Conservation (phyloP, 2,113 vertebrate genomes). For the Ciconia stormi region DNA sequence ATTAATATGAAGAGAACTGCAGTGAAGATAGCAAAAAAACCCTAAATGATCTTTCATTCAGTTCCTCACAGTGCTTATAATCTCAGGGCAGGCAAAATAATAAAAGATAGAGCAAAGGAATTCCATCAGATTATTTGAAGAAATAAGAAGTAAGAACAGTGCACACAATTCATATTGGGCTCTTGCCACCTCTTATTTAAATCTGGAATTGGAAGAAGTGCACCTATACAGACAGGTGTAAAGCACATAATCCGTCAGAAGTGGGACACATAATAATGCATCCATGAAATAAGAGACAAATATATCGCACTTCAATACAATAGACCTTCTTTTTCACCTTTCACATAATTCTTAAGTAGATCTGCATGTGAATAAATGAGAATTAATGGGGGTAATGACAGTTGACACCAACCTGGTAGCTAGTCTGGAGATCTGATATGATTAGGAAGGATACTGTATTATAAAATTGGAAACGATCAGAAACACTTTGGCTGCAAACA, state of each 20-base stretch:
- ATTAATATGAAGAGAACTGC: not conserved
- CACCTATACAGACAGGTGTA: not conserved
- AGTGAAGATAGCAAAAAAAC: not conserved
- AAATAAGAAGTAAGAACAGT: not conserved
- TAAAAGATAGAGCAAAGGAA: slow-evolving; percentile 11
- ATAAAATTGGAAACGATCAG: slow-evolving; percentile 19
- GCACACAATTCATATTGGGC: slow-evolving; percentile 1
- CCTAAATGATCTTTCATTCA: not conserved
- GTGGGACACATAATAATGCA: not conserved
- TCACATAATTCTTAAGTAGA: not conserved
- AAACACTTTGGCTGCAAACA: not conserved
- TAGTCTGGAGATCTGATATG: not conserved
- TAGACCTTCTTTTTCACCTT: not conserved
- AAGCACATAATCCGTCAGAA: not conserved
- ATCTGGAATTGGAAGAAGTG: not conserved
- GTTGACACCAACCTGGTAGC: not conserved
- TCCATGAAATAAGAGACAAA: not conserved
- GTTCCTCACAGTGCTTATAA: not conserved
- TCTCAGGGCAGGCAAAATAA: slow-evolving; percentile 10
- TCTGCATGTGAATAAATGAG: not conserved
- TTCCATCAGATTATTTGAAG: slow-evolving; percentile 13
- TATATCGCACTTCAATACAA: not conserved
- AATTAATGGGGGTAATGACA: not conserved
- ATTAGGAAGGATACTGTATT: not conserved
- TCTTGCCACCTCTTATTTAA: not conserved